Evolutionary conservation across 1,140 invertebrate genomes (phyloP).

Genomic region (Cheumatopsyche charites): DNA sequence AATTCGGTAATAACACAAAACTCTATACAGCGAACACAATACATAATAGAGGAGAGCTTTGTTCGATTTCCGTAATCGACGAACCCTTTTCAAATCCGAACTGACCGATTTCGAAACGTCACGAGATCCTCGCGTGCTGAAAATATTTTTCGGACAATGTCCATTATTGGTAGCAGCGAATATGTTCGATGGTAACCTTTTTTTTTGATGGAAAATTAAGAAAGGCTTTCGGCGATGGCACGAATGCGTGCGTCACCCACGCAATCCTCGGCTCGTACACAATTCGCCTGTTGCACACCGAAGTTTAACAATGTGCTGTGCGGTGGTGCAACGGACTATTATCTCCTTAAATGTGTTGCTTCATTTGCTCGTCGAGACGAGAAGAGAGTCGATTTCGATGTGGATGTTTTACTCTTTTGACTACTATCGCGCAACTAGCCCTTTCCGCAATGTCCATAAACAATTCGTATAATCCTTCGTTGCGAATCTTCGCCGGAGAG

Average conservation of each 20-base stretch:
- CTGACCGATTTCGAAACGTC: no score
- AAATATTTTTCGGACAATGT: no score
- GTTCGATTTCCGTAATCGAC: background rate
- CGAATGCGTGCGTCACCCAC: background rate
- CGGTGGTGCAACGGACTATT: constrained; percentile 37
- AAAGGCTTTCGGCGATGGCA: constrained; percentile 1
- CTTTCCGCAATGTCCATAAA: no score
- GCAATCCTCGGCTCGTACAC: constrained; percentile 24
- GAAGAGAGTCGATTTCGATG: constrained; percentile 24
- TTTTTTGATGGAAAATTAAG: no score
- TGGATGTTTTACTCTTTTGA: background rate
- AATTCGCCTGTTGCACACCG: constrained; percentile 28
- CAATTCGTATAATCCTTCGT: no score
- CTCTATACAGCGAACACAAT: no score
- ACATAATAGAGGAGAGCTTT: background rate
- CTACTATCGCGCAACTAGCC: no score
- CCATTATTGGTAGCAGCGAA: no score
- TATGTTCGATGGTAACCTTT: no score
- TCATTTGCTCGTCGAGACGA: constrained; percentile 36
- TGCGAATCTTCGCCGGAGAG: no score
- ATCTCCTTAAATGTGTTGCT: constrained; percentile 42
- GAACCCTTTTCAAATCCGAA: background rate
- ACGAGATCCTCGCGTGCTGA: no score
- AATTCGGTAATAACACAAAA: constrained; percentile 33
- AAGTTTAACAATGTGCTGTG: constrained; percentile 37